Conservation (phyloP, 2,113 vertebrate species). For the Daboia siamensis region DNA sequence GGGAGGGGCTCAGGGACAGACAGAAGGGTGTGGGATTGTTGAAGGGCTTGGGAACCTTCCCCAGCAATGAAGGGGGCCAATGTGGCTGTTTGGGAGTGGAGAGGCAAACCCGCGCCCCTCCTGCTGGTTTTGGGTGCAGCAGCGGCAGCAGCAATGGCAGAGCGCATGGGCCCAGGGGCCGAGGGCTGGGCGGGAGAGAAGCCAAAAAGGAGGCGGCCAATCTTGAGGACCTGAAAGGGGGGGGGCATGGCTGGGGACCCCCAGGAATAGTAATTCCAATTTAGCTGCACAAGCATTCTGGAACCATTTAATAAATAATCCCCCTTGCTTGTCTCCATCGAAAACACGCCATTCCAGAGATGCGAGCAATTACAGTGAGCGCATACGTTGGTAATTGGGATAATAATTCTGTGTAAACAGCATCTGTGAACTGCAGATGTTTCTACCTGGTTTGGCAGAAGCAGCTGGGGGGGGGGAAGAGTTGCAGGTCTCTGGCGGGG, state of each 20-base stretch:
- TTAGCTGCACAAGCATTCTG: background rate
- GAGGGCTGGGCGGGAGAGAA: background rate
- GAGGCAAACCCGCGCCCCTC: background rate
- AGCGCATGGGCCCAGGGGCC: background rate
- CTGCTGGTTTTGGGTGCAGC: no score
- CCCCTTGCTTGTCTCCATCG: conserved; percentile 41
- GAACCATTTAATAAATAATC: conserved; percentile 46
- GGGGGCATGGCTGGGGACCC: background rate
- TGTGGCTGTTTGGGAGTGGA: background rate
- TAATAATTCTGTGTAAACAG: conserved; percentile 56
- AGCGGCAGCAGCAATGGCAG: no score
- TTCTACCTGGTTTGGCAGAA: conserved; percentile 47
- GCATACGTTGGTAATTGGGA: conserved; percentile 55
- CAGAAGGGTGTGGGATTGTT: background rate
- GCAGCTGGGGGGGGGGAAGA: background rate
- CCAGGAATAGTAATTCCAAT: background rate
- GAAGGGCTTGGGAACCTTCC: background rate
- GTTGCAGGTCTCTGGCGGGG: background rate
- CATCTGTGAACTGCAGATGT: conserved; percentile 68
- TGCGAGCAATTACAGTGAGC: conserved; percentile 39
- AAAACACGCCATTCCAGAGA: conserved; percentile 51
- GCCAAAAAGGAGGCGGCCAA: background rate
- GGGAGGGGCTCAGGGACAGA: no score
- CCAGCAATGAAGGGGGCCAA: background rate
- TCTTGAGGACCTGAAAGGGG: background rate